Percentiles rank a stretch among this genome's conserved stretches.
phyloP scores from a whole-genome alignment of 2,797 vertebrate species.

The Euthynnus affinis region DNA sequence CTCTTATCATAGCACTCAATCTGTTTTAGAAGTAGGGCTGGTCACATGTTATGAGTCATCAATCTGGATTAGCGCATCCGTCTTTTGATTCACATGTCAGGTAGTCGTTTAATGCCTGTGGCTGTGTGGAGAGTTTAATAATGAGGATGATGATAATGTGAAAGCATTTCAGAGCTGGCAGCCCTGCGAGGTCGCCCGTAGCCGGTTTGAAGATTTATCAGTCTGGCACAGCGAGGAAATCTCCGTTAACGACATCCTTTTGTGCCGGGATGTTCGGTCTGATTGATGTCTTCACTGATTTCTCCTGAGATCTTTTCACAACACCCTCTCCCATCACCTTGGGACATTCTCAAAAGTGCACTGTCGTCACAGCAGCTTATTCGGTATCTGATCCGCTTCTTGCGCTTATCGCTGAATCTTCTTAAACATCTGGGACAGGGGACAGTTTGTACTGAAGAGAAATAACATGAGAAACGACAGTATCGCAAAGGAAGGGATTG shows the following conservation, averaged over 20 bases:
- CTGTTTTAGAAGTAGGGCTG: not conserved
- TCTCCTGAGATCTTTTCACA: slow-evolving; percentile 51
- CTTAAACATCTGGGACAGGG: slow-evolving; percentile 36
- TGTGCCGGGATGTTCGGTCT: slow-evolving; percentile 12
- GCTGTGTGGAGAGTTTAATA: slow-evolving; percentile 20
- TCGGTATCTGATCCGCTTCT: slow-evolving; percentile 46
- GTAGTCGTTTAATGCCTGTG: not conserved
- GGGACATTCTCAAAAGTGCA: slow-evolving; percentile 42
- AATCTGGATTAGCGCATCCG: not conserved
- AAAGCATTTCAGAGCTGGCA: slow-evolving; percentile 11
- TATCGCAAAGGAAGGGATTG: not conserved
- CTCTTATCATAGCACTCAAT: not conserved
- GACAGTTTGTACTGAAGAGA: slow-evolving; percentile 18
- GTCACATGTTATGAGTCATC: not conserved
- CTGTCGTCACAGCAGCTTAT: slow-evolving; percentile 40
- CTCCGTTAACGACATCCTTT: slow-evolving; percentile 8
- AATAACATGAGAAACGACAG: slow-evolving; percentile 9
- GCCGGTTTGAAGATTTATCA: slow-evolving; percentile 28
- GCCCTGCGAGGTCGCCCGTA: slow-evolving; percentile 1
- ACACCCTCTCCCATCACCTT: slow-evolving; percentile 19
- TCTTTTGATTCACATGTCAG: slow-evolving; percentile 1
- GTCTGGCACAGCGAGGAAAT: slow-evolving; percentile 9
- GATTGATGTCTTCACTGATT: slow-evolving; percentile 65
- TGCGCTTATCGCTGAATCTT: slow-evolving; percentile 47
- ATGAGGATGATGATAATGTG: slow-evolving; percentile 25